phyloP scores from a whole-genome alignment of 35 echinoderm and acorn worm genomes.

The Acanthaster planci region DNA sequence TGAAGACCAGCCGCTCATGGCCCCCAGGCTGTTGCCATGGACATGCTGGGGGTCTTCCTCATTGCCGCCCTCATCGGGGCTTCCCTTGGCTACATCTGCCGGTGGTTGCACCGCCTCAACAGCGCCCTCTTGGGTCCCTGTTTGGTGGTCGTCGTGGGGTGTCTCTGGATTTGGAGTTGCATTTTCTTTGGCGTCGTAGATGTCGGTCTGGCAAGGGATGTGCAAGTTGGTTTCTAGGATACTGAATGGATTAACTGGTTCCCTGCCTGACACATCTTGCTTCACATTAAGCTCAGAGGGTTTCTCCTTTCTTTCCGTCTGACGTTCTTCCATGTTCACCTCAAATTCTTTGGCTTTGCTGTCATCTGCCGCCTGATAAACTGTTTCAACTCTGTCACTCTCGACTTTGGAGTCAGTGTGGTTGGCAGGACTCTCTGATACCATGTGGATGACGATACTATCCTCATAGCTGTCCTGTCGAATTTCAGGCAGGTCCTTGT shows the following conservation, averaged over 20 bases:
- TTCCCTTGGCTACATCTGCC: not conserved
- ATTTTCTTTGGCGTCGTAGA: not conserved
- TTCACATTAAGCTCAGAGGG: too few relatives aligned
- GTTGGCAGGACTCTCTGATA: not conserved
- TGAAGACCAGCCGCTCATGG: conserved; percentile 84
- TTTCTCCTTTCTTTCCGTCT: not conserved
- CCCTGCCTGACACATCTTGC: not conserved
- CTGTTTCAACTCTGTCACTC: not conserved
- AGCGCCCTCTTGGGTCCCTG: not conserved
- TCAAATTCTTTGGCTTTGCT: not conserved
- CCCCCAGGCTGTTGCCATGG: conserved; percentile 79
- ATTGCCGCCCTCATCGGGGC: not conserved
- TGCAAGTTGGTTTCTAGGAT: not conserved
- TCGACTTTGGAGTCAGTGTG: not conserved
- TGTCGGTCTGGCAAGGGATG: not conserved
- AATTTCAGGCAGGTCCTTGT: not conserved
- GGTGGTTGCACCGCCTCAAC: not conserved
- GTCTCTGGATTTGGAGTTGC: not conserved
- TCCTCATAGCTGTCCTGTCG: conserved; percentile 47
- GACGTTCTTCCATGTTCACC: not conserved
- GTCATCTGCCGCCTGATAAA: not conserved
- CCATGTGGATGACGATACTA: conserved; percentile 64
- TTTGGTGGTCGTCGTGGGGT: not conserved
- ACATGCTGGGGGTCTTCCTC: conserved; percentile 44
- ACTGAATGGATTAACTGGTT: not conserved